Evolutionary conservation across 2,888 invertebrate species (phyloP).

Genomic region (Oasisia sp.): DNA sequence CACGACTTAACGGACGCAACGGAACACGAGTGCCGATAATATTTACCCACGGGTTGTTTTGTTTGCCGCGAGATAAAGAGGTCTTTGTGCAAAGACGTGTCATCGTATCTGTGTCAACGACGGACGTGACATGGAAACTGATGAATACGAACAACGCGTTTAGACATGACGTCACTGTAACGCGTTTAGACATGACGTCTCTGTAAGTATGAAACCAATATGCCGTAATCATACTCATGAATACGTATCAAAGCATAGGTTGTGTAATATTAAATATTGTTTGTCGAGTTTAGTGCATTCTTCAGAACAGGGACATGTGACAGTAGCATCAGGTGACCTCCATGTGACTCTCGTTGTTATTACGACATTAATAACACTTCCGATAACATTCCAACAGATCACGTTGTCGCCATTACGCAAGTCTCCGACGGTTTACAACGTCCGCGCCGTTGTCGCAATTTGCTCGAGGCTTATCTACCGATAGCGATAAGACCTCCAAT

Average conservation of each 20-base stretch:
- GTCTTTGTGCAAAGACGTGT: neutral
- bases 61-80: neutral
- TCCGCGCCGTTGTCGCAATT: neutral
- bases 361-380: neutral
- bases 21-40: neutral
- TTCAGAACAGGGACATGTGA: neutral
- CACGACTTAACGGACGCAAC: neutral
- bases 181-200: too few species aligned
- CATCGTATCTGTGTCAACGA: neutral
- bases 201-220: neutral
- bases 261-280: neutral
- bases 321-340: neutral
- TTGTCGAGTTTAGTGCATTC: neutral
- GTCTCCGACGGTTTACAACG: neutral
- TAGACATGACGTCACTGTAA: neutral
- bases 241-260: too few species aligned
- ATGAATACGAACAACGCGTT: neutral
- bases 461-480: neutral
- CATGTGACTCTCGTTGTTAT: neutral
- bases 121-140: neutral
- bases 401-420: neutral
- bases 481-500: neutral
- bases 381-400: neutral
- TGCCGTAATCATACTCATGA: neutral
- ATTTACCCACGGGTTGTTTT: neutral